Evolutionary conservation across 2,888 invertebrate genomes (phyloP), one percentile per base, ranked within the genome.

Genomic region (Ennomos erosarius): DNA sequence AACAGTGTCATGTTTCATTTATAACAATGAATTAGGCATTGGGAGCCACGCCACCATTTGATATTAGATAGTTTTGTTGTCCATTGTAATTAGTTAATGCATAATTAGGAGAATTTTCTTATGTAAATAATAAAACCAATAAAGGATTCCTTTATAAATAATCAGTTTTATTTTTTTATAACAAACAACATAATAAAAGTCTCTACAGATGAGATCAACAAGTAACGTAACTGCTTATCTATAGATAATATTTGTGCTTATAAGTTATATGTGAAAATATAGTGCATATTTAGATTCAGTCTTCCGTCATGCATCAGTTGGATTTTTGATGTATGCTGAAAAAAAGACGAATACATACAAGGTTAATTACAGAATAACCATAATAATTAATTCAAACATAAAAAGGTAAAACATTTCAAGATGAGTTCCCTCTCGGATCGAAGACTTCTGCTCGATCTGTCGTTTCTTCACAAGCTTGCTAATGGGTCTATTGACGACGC

Each of bases 31-130:
- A 66, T 53, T 59, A 54, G 55, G 58, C 59, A 61, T 71, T 67
- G 69, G 76, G 78, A 81, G 80, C 79, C 81, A 75, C 76, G 79
- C 82, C 79, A 81, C 79, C 80, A 77, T 84, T 87, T 85, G 85
- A 85, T 86, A 85, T 87, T 87, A 87, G 85, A 83, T 88, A 87
- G 83, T 76, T 85, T 88, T 88, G 87, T 89, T 90, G 87, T 89
- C 84, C 81, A 81, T 82, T 90, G 89, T 90, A 88, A 87, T 87
- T 88, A 88, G 89, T 87, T 83, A 82, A 79, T 81, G 77, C 84
- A 76, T 86, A 84, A 86, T 85, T 90, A 90, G 90, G 87, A 82
- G 90, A 89, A 90, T 89, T 88, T 87, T 89, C 87, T 84, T 88
- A 90, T 90, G 91, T 90, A 91, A 90, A 91, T 90, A 90, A 84